A percentile compares a stretch with the other conserved stretches of the same genome.
These are phyloP conservation scores for Microctenopoma lineatum DNA, from an alignment of 2,797 vertebrate genomes.

Conservation along the genomic window DNA sequence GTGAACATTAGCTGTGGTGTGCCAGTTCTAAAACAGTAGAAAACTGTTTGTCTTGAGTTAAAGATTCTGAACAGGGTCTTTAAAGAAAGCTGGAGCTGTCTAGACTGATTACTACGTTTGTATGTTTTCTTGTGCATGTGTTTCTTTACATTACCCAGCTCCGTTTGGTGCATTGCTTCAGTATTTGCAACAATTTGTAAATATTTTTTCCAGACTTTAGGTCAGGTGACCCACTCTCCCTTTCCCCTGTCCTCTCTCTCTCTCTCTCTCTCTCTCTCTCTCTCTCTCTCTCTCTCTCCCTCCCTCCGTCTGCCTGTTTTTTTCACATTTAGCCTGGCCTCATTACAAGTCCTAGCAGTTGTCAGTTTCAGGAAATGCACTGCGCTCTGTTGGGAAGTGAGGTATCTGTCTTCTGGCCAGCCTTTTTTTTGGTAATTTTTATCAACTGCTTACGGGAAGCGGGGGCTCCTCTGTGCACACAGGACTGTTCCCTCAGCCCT, in stretches of 20 bases:
- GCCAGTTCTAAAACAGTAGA: slow-evolving; percentile 49
- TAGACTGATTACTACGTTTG: not conserved
- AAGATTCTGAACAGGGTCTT: slow-evolving; percentile 29
- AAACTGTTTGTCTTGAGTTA: slow-evolving; percentile 52
- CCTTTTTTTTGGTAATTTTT: slow-evolving; percentile 42
- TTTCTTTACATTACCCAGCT: slow-evolving; percentile 37
- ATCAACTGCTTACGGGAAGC: slow-evolving; percentile 76
- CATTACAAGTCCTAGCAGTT: slow-evolving; percentile 63
- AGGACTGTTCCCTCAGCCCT: slow-evolving; percentile 13
- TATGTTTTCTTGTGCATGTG: slow-evolving; percentile 1
- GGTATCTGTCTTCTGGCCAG: slow-evolving; percentile 68
- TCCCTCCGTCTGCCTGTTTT: slow-evolving; percentile 25
- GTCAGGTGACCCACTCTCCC: slow-evolving; percentile 36
- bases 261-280: not conserved
- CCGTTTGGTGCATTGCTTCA: slow-evolving; percentile 38
- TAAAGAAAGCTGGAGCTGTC: too few species aligned
- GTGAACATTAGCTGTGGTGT: slow-evolving; percentile 49
- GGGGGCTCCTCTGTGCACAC: slow-evolving; percentile 43
- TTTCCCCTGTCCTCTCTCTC: not conserved
- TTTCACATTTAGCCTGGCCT: slow-evolving; percentile 61
- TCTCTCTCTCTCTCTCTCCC: not conserved
- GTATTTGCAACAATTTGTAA: slow-evolving; percentile 44
- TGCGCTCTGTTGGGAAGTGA: slow-evolving; percentile 78
- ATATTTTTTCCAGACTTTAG: slow-evolving; percentile 39
- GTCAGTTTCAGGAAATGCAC: slow-evolving; percentile 82